These are phyloP conservation scores for Speoplatyrhinus poulsoni DNA, from an alignment of 2,113 vertebrate species.

Conservation along the genomic window DNA sequence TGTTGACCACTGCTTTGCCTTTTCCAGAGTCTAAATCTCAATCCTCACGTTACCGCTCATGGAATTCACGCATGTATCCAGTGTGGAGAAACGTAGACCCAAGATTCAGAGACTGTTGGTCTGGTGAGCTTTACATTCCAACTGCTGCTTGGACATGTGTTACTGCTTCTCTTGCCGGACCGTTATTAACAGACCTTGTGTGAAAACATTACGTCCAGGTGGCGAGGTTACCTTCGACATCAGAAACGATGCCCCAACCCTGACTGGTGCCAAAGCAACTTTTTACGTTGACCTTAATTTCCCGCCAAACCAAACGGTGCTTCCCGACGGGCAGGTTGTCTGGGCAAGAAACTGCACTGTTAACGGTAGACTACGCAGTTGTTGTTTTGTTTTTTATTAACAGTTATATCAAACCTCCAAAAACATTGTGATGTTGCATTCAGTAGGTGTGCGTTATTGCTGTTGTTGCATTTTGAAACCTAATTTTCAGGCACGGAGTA, in stretches of 20 bases:
- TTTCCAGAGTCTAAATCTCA: constrained; percentile 64
- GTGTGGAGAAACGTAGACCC: constrained; percentile 81
- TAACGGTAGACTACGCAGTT: constrained; percentile 72
- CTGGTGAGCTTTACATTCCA: constrained; percentile 66
- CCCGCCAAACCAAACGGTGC: constrained; percentile 81
- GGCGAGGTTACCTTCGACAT: constrained; percentile 84
- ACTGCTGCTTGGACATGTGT: not conserved
- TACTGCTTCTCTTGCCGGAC: not conserved
- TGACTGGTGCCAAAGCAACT: constrained; percentile 83
- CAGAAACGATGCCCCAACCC: constrained; percentile 86
- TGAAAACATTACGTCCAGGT: constrained; percentile 66
- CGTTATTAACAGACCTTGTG: not conserved
- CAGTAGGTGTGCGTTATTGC: not conserved
- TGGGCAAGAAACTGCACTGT: constrained; percentile 83
- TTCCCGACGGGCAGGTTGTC: constrained; percentile 82
- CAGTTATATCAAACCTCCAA: too few relatives aligned
- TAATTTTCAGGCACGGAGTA: constrained; percentile 78
- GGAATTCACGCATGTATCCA: constrained; percentile 84
- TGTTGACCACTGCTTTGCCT: not conserved
- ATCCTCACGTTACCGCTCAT: constrained; percentile 74
- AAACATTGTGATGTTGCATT: too few relatives aligned
- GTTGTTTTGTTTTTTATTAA: too few relatives aligned
- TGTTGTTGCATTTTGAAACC: not conserved
- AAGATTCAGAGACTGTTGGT: constrained; percentile 82
- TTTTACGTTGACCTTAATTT: constrained; percentile 85